A percentile compares a stretch with the other conserved stretches of the same genome.
Evolutionary conservation across 2,113 vertebrate genomes (phyloP).

Genomic region (Phycodurus eques): DNA sequence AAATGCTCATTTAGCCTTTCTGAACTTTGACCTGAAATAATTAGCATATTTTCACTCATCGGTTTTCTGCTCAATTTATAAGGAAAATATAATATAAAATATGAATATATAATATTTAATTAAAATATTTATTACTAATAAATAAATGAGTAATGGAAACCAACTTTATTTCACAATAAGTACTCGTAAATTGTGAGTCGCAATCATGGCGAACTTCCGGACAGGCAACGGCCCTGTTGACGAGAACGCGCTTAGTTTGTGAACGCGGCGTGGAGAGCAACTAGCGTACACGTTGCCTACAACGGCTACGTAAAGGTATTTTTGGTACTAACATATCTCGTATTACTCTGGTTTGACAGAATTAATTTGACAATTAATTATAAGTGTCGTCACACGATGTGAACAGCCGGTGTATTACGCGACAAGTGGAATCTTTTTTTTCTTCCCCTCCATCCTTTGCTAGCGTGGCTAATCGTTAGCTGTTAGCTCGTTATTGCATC

Average conservation of each 20-base stretch:
- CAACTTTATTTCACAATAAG: too few species aligned
- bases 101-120: too few species aligned
- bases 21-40: not conserved
- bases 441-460: not conserved
- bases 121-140: not conserved
- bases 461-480: not conserved
- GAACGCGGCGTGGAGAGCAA: not conserved
- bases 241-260: not conserved
- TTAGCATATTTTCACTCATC: not conserved
- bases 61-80: not conserved
- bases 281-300: not conserved
- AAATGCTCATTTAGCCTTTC: not conserved
- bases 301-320: not conserved
- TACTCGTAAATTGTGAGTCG: not conserved
- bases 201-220: not conserved
- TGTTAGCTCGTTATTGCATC: not conserved
- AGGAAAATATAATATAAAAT: too few species aligned
- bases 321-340: not conserved
- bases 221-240: not conserved
- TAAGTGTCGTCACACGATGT: not conserved
- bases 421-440: not conserved
- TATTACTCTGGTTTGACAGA: not conserved
- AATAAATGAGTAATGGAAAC: not conserved
- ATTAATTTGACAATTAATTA: too few species aligned
- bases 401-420: not conserved